Evolutionary conservation across 2,113 vertebrate genomes (phyloP), one percentile per base, ranked within the genome.

Genomic region (Ovis canadensis): DNA sequence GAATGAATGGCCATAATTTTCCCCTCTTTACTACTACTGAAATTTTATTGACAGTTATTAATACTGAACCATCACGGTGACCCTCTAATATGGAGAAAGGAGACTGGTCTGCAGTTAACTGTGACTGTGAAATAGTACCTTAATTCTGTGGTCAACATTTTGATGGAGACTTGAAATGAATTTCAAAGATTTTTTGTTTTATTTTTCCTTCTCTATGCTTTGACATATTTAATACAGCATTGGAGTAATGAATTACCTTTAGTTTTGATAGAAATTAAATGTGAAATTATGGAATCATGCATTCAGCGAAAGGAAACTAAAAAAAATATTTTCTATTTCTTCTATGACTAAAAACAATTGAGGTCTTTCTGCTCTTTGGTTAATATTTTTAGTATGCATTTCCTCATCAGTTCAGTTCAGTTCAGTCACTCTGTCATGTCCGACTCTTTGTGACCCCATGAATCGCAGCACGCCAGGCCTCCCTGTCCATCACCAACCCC

Each of bases 381-480:
- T 13, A 88, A 31, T 94, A 25, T n/a, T 59, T 74, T 40, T 43
- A 62, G 2, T 29, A 43, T 29, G 19, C 33, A 43, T 77, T 62
- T 84, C 11, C 45, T 29, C 12, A 25, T 62, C 52, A 62, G 27
- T 29, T 60, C 59, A 60, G 59, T 29, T 59, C 10, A 27, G 57
- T 59, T 29, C 27, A 60, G 59, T 60, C 2, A 0, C 11, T 60
- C 59, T 29, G 59, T 29, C 12, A 0, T 60, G 59, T 60, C 59
- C 0, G 12, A 60, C 27, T 60, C 12, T 57, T 57, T 14, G 27
- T 1, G 5, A 29, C 27, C 12, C 27, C 59, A 60, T 60, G 27
- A 29, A 60, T 29, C 1, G 5, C 27, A 60, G 27, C 12, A 60
- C 0, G 0, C 27, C 59, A 60, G 27, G 5, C 12, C 27, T 60